Conservation (phyloP, 2,797 vertebrate species). For the Sciurus vulgaris region DNA sequence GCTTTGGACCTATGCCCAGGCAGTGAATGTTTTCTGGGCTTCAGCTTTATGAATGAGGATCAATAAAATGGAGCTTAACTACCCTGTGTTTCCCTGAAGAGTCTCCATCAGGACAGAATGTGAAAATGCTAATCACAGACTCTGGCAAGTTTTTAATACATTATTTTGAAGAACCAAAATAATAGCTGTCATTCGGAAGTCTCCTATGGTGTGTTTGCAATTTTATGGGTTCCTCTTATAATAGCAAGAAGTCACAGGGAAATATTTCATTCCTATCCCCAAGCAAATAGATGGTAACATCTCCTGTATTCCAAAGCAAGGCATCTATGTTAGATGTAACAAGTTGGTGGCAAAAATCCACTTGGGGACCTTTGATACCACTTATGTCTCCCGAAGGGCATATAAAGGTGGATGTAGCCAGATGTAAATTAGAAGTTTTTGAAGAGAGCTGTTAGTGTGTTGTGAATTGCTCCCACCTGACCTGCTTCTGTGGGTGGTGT, state of each 20-base stretch:
- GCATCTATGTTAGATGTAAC: neutral
- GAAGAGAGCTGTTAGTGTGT: neutral
- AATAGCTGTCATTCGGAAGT: neutral
- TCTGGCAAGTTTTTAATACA: neutral
- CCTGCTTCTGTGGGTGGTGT: neutral
- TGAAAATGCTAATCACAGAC: neutral
- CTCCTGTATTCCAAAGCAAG: neutral
- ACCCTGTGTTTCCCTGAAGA: neutral
- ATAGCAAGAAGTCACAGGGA: neutral
- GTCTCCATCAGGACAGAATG: neutral
- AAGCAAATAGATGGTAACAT: neutral
- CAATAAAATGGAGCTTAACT: neutral
- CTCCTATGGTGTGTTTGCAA: neutral
- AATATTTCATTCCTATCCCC: neutral
- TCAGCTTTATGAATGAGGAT: slow-evolving; percentile 12
- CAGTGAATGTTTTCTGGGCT: neutral
- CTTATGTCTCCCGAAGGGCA: neutral
- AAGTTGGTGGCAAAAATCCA: neutral
- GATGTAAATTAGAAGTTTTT: neutral
- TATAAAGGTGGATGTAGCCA: neutral
- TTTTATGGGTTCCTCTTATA: neutral
- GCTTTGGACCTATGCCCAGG: neutral
- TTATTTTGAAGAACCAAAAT: slow-evolving; percentile 10
- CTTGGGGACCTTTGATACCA: neutral
- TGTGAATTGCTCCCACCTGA: neutral